Base-by-base conservation (phyloP, 2,113 vertebrate species). In the Phalacrocorax brasilianus region DNA sequence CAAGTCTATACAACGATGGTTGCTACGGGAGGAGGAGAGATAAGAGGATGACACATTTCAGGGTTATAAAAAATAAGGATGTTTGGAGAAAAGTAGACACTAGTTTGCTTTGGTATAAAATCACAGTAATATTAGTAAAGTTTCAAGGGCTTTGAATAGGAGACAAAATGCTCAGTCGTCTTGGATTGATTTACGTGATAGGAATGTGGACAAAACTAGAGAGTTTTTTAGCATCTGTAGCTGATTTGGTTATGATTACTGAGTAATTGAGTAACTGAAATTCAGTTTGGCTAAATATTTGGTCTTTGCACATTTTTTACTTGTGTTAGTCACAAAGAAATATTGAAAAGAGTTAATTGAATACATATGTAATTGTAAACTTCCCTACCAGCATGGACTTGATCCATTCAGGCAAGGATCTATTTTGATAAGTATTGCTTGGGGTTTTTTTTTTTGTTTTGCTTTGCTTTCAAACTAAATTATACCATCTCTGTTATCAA, bases 211-310 rank as follows among this genome's bases (percentile, higher is more conserved):
- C 32, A 92, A 86, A 97, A 97, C 70, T 56, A 45, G 56, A 75
- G 42, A 58, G 2, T 9, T 78, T 85, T 78, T n/a, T 67, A 89
- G 86, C 93, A 97, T 96, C 91, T 98, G 90, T 84, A 91, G 65
- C 82, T 94, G 91, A 95, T 97, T 96, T 97, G 75, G 75, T 96
- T 92, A 61, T 73, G 86, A 91, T 97, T 95, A 93, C 70, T 89
- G 53, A 94, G 84, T 89, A 93, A 92, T 26, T 95, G 87, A 90
- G 74, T 74, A 92, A 79, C 26, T 96, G 79, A 79, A 95, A 65
- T 79, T 77, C 74, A 90, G 35, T 96, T 96, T 94, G 58, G 55
- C 72, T 87, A 67, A 52, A 85, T 61, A 82, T 83, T 96, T 85
- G n/a, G 76, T 73, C 73, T 88, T 96, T 95, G 58, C 76, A 85